Percentiles rank a stretch among this genome's conserved stretches.
These are phyloP conservation scores for Heterocephalus glaber DNA, from an alignment of 2,113 vertebrate species.

Conservation along the genomic window DNA sequence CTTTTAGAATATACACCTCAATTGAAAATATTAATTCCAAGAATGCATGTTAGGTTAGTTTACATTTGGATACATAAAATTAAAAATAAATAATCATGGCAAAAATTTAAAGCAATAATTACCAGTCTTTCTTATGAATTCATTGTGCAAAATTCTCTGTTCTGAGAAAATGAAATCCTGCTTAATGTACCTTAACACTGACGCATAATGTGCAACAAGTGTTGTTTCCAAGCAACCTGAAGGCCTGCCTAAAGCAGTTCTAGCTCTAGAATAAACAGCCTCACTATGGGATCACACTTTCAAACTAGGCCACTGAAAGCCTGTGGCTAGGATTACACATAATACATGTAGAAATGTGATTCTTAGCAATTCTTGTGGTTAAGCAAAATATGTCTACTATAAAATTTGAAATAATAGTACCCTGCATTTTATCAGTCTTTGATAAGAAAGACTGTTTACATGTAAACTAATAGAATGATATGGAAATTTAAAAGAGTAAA, in stretches of 20 bases:
- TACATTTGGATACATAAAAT: neutral
- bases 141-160: neutral
- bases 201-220: slow-evolving; percentile 57
- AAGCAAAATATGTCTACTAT: neutral
- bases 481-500: neutral
- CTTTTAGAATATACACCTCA: neutral
- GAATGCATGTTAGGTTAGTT: neutral
- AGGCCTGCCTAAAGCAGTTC: slow-evolving; percentile 39
- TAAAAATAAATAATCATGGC: neutral
- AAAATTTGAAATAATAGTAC: neutral
- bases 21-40: neutral
- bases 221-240: slow-evolving; percentile 78
- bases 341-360: neutral
- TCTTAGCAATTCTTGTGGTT: neutral
- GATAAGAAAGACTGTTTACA: neutral
- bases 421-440: neutral
- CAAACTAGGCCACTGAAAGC: neutral
- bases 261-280: neutral
- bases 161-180: neutral
- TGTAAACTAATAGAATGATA: neutral
- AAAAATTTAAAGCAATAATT: neutral
- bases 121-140: neutral
- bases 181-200: slow-evolving; percentile 55
- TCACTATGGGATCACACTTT: neutral
- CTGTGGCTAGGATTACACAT: neutral